Conservation (phyloP, 2,797 vertebrate genomes). For the Lutjanus campechanus region DNA sequence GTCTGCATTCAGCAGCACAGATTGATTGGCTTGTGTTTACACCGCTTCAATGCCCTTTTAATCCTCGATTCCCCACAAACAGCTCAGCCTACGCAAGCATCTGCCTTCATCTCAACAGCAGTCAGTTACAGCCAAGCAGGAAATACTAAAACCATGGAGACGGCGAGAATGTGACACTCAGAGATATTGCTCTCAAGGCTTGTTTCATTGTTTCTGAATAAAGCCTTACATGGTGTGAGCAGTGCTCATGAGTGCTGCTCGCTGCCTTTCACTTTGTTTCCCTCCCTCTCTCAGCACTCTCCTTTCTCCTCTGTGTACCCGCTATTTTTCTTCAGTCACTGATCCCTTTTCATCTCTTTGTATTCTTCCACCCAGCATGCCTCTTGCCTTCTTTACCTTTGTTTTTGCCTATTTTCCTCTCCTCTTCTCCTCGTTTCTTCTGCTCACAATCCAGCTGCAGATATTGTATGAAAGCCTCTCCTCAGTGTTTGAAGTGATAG, state of each 20-base stretch:
- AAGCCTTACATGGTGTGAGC: constrained; percentile 79
- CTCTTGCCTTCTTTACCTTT: constrained; percentile 7
- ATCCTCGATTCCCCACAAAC: constrained; percentile 52
- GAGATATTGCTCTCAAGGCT: constrained; percentile 67
- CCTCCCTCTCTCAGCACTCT: constrained; percentile 30
- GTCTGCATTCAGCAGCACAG: constrained; percentile 8
- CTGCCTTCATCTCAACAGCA: constrained; percentile 62
- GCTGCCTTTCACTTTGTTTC: constrained; percentile 43
- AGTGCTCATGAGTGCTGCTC: constrained; percentile 50
- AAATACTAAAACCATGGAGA: constrained; percentile 74
- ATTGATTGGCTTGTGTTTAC: constrained; percentile 63
- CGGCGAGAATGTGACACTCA: constrained; percentile 71
- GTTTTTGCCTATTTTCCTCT: constrained; percentile 4
- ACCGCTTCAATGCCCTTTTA: constrained; percentile 41
- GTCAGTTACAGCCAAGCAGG: constrained; percentile 61
- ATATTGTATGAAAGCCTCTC: constrained; percentile 35
- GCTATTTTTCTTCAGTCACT: constrained; percentile 22
- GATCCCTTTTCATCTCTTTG: constrained; percentile 52
- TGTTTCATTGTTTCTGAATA: constrained; percentile 70
- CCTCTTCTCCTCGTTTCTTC: not conserved
- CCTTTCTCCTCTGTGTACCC: constrained; percentile 36
- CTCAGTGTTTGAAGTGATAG: constrained; percentile 35
- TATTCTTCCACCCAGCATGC: constrained; percentile 29
- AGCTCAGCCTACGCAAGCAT: constrained; percentile 67
- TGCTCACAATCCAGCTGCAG: constrained; percentile 17